Evolutionary conservation across 2,888 invertebrate genomes (phyloP), one percentile per base, ranked within the genome.

Genomic region (Agrochola circellaris): DNA sequence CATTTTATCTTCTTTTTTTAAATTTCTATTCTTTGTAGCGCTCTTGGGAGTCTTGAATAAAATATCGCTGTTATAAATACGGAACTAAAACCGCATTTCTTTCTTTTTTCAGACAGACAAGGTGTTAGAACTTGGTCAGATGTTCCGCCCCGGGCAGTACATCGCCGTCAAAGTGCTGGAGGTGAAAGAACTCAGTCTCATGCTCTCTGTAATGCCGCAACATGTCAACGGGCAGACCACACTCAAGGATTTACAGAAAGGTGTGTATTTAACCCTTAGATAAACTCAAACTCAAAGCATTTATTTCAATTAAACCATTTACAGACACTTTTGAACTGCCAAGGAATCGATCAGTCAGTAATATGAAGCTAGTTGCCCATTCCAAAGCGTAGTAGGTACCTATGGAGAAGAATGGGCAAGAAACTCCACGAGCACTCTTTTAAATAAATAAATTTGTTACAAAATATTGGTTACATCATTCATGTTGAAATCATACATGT

Each of bases 71-170:
- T 2, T 26, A 15, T 58, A 26, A 26, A 26, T 26, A 30, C 58
- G 17, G 26, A 60, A 48, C 11, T 73, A 17, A 60, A 26, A 30
- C 15, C 17, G 15, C 15, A 11, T 56, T 34, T 1, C 0, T 45
- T 45, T 7, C 0, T 23, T 23, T 60, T 75, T 81, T 11, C 83
- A 96, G 96, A 89, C 89, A 34, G 95, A 95, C 7, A 92, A 91
- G 76, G 93, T 96, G 0, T 79, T 83, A 0, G 95, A 95, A 23
- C 83, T 96, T 0, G 66, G 84, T 0, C 80, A 92, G 58, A 94
- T 96, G 94, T 98, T 98, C 89, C 89, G 93, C 4, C 91, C 96
- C 0, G 98, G 98, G 0, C 97, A 98, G 91, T 97, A 97, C 87
- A 96, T 98, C 3, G 97, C 97, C 1, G 97, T 97, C 3, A 97